Evolutionary conservation across 2,797 vertebrate genomes (phyloP).

Genomic region (Pseudochaenichthys georgianus): DNA sequence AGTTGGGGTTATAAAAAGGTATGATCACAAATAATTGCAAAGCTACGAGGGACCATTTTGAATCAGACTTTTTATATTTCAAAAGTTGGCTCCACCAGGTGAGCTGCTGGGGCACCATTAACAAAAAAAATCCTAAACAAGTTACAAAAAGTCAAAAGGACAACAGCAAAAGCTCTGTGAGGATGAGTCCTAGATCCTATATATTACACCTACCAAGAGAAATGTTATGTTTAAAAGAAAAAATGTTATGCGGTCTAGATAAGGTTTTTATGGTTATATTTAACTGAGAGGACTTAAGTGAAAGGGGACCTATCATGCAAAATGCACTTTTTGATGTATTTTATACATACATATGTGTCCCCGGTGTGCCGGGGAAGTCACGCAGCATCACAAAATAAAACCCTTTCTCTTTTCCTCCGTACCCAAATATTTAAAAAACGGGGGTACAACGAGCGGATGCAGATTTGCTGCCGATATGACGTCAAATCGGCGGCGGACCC

Average conservation of each 20-base stretch:
- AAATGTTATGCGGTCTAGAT: not conserved
- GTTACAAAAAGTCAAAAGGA: not conserved
- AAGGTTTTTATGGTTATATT: not conserved
- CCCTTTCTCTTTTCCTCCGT: too few species aligned
- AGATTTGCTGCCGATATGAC: too few species aligned
- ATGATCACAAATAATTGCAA: conserved; percentile 35
- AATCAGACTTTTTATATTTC: not conserved
- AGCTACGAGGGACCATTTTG: not conserved
- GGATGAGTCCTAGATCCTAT: not conserved
- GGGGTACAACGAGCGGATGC: too few species aligned
- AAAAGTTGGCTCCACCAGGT: not conserved
- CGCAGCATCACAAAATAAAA: too few species aligned
- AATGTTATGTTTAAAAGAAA: not conserved
- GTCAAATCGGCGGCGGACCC: too few species aligned
- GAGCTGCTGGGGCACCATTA: too few species aligned
- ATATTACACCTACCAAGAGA: not conserved
- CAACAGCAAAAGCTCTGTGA: not conserved
- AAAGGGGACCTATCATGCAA: too few species aligned
- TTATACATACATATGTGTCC: too few species aligned
- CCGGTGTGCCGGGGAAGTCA: too few species aligned
- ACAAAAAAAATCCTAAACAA: not conserved
- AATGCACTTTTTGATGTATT: too few species aligned
- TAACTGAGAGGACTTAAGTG: not conserved
- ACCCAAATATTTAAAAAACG: too few species aligned
- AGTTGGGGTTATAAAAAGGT: conserved; percentile 20